Evolutionary conservation across 2,797 vertebrate species (phyloP), one percentile per base, ranked within the genome.

Genomic region (Graptemys geographica): DNA sequence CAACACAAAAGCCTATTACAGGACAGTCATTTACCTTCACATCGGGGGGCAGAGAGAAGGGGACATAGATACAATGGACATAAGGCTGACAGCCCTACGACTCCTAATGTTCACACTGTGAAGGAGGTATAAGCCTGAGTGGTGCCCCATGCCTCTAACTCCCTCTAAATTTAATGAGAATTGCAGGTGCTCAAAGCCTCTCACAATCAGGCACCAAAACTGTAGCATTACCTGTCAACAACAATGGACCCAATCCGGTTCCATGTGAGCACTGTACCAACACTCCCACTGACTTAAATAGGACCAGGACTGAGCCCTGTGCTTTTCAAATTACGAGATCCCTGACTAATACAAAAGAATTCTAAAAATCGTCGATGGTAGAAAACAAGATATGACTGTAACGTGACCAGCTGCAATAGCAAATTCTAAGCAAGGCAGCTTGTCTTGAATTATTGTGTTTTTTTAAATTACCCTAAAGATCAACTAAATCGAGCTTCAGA

Each of bases 351-450:
- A 44, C 16, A 28, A 94, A 96, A 83, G 83, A 85, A 96, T 96
- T 93, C 74, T 90, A 96, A 62, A 93, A 93, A 95, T 89, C 93
- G 90, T 86, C 84, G 90, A 89, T 31, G 86, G 92, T 49, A 95
- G 81, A 87, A 95, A 94, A 91, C 44, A 76, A 95, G 88, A 90
- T 37, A 0, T 94, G 80, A 90, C n/a, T 90, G 33, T 52, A 90
- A 16, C 37, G 11, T 27, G 69, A 95, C 52, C 47, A 95, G 72
- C 80, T 1, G 0, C 85, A 69, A 95, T 84, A 96, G 92, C 94
- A 96, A 97, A 96, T 95, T 93, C 86, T 96, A n/a, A 89, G 65
- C 47, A 79, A 90, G 76, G 83, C 90, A 83, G 95, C 57, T 93
- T 93, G 81, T 78, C 18, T 27, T 78, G 37, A 81, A 91, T 89